These are phyloP conservation scores for Stomatorhinus ivindoensis DNA, from an alignment of 2,113 vertebrate species.

Conservation along the genomic window DNA sequence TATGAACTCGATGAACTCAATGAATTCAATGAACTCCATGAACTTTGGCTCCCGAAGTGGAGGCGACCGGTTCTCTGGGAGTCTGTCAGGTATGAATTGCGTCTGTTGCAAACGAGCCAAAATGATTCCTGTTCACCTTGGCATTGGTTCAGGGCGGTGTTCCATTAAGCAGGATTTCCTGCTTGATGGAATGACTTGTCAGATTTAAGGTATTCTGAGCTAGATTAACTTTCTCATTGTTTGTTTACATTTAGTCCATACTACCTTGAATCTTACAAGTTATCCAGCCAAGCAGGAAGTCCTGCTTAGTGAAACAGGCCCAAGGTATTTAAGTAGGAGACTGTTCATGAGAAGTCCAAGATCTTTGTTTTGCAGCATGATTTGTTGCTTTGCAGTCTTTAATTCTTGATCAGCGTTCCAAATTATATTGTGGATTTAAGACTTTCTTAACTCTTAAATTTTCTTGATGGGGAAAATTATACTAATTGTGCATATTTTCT, in stretches of 20 bases:
- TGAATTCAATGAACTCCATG: slow-evolving; percentile 34
- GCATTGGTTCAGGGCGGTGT: neutral
- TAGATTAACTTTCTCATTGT: neutral
- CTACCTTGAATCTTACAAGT: neutral
- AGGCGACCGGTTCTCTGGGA: slow-evolving; percentile 40
- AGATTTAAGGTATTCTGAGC: neutral
- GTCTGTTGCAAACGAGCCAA: neutral
- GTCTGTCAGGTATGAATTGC: slow-evolving; percentile 30
- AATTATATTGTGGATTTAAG: neutral
- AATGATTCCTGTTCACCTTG: neutral
- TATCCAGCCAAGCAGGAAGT: neutral
- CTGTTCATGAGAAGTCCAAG: neutral
- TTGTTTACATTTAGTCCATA: neutral
- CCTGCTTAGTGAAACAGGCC: neutral
- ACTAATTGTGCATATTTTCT: neutral
- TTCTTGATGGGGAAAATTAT: neutral
- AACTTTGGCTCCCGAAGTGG: slow-evolving; percentile 34
- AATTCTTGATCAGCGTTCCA: neutral
- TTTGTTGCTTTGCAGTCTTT: neutral
- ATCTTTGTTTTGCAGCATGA: neutral
- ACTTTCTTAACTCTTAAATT: neutral
- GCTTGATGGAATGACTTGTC: neutral
- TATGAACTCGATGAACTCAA: slow-evolving; percentile 22
- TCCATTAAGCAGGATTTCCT: neutral
- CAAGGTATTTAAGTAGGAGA: neutral